Percentiles rank a stretch among this genome's conserved stretches.
Evolutionary conservation across 2,797 vertebrate genomes (phyloP).

Genomic region (Toxotes lorentzi): DNA sequence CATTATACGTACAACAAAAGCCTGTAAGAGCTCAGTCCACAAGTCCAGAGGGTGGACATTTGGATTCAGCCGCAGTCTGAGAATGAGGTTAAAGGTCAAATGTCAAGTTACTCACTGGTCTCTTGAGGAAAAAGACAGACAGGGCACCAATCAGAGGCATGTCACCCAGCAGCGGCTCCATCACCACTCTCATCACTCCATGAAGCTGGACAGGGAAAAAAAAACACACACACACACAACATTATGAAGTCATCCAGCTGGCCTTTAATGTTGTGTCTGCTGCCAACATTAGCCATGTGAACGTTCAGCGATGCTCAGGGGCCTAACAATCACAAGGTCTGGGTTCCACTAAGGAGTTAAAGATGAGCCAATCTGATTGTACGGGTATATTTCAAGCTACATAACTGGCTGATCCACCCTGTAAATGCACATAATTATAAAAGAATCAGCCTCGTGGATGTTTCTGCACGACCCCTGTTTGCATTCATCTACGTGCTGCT

Average conservation of each 20-base stretch:
- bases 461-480: no score
- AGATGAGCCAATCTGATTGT: no score
- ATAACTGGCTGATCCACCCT: no score
- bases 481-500: neutral
- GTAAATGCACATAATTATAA: no score
- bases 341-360: no score
- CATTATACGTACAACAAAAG: no score
- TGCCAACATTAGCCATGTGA: neutral
- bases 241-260: neutral
- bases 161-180: conserved; percentile 96
- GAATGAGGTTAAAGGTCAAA: conserved; percentile 11
- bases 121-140: conserved; percentile 95
- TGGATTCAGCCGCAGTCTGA: neutral
- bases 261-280: neutral
- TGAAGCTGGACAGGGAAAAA: conserved; percentile 85
- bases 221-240: neutral
- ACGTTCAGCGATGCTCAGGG: neutral
- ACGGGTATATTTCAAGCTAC: no score
- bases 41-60: no score
- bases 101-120: conserved; percentile 90
- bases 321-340: neutral
- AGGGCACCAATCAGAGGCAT: conserved; percentile 95
- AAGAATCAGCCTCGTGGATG: no score
- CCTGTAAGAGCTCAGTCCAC: no score
- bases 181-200: conserved; percentile 93